Evolutionary conservation across 2,797 vertebrate genomes (phyloP).

Genomic region (Syndactyla subalaris): DNA sequence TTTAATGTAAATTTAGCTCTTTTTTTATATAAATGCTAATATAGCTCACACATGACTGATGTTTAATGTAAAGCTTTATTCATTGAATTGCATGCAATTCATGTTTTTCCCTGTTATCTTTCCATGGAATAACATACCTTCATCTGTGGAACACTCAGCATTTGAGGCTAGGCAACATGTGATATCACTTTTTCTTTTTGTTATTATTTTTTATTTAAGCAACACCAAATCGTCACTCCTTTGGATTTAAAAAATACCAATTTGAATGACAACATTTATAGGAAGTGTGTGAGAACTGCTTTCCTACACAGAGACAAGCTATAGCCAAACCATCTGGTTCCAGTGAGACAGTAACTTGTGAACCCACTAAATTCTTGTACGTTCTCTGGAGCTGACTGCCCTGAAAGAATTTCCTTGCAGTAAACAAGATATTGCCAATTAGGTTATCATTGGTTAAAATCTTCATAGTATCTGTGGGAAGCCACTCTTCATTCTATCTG

Average conservation of each 20-base stretch:
- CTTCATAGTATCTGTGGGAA: background rate
- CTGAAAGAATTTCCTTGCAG: background rate
- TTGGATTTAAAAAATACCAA: conserved; percentile 8
- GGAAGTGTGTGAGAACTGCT: conserved; percentile 55
- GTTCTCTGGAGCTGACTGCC: background rate
- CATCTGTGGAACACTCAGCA: background rate
- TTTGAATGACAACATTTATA: conserved; percentile 59
- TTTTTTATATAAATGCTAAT: background rate
- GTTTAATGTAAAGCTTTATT: background rate
- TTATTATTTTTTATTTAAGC: background rate
- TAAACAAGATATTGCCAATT: background rate
- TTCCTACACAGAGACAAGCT: conserved; percentile 57
- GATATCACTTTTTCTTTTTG: background rate
- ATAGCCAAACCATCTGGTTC: conserved; percentile 58
- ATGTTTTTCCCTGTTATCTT: background rate
- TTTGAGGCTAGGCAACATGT: background rate
- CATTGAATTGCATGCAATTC: background rate
- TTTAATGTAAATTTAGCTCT: background rate
- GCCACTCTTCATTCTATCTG: background rate
- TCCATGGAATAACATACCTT: background rate
- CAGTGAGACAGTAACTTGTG: conserved; percentile 36
- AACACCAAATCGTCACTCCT: background rate
- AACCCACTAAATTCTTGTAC: conserved; percentile 11
- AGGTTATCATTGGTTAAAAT: background rate
- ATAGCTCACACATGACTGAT: background rate